phyloP scores from a whole-genome alignment of 2,888 invertebrate species.

The Chrysotoxum bicinctum region DNA sequence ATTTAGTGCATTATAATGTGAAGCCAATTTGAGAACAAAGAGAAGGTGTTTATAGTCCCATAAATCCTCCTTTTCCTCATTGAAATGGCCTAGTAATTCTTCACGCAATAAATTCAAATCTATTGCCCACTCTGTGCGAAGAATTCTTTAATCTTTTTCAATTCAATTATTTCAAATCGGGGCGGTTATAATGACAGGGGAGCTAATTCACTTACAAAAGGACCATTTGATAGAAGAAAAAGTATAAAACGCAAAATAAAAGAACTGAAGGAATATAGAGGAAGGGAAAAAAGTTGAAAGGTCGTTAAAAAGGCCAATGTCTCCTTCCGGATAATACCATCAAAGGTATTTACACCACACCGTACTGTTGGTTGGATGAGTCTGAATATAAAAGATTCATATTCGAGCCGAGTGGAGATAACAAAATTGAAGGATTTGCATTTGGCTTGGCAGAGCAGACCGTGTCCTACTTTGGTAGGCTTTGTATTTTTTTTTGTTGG shows the following conservation, averaged over 20 bases:
- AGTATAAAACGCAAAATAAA: neutral
- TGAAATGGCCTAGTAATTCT: slow-evolving; percentile 18
- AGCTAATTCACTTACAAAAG: slow-evolving; percentile 72
- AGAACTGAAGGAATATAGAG: neutral
- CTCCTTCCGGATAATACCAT: slow-evolving; percentile 69
- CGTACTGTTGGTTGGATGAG: slow-evolving; percentile 50
- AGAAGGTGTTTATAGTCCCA: slow-evolving; percentile 58
- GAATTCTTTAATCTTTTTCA: slow-evolving; percentile 81
- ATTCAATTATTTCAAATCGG: slow-evolving; percentile 81
- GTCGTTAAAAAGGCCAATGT: slow-evolving; percentile 71
- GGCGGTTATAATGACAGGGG: slow-evolving; percentile 71
- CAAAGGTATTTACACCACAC: slow-evolving; percentile 68
- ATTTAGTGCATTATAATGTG: neutral
- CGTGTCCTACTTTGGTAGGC: slow-evolving; percentile 43
- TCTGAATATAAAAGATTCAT: slow-evolving; percentile 51
- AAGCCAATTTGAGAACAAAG: slow-evolving; percentile 18
- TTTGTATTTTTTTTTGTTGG: neutral
- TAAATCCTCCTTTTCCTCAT: slow-evolving; percentile 37
- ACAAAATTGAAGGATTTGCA: slow-evolving; percentile 54
- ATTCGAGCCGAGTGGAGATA: slow-evolving; percentile 20
- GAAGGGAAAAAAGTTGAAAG: slow-evolving; percentile 45
- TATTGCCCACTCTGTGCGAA: slow-evolving; percentile 26
- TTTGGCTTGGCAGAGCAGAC: slow-evolving; percentile 33
- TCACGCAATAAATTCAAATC: slow-evolving; percentile 61
- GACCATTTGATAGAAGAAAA: slow-evolving; percentile 26